Percentiles rank a stretch among this genome's conserved stretches.
Conservation (phyloP, 2,888 invertebrate species). For the Eupeodes luniger region DNA sequence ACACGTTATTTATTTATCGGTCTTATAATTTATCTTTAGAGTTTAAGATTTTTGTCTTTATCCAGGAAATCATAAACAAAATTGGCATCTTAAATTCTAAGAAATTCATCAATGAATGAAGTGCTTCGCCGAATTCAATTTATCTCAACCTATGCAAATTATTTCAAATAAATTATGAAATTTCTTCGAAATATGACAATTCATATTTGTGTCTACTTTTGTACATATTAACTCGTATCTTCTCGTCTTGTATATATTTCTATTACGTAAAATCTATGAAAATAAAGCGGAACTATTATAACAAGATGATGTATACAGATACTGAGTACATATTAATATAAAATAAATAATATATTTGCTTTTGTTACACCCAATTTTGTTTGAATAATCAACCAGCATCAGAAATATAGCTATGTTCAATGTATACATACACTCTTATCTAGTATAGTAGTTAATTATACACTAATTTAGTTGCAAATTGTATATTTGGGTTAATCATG, state of each 20-base stretch:
- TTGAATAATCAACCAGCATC: constrained; percentile 26
- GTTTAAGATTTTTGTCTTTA: background rate
- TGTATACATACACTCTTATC: background rate
- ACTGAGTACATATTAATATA: background rate
- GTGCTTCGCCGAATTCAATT: constrained; percentile 19
- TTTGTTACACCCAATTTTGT: constrained; percentile 22
- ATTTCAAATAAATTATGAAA: constrained; percentile 21
- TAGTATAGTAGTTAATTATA: constrained; percentile 12
- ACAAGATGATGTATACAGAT: background rate
- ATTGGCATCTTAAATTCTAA: background rate
- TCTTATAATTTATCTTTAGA: too few species aligned
- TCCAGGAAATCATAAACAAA: background rate
- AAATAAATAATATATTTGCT: background rate
- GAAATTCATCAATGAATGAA: background rate
- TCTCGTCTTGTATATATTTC: background rate
- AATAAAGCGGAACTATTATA: constrained; percentile 16
- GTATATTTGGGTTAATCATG: constrained; percentile 37
- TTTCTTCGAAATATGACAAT: constrained; percentile 17
- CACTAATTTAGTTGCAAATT: constrained; percentile 41
- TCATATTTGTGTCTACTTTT: background rate
- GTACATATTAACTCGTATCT: background rate
- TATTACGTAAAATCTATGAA: background rate
- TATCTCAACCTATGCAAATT: constrained; percentile 8
- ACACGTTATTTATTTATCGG: too few species aligned
- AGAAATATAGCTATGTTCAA: background rate